phyloP scores from a whole-genome alignment of 1,140 invertebrate genomes.

The Drosophila takahashii region DNA sequence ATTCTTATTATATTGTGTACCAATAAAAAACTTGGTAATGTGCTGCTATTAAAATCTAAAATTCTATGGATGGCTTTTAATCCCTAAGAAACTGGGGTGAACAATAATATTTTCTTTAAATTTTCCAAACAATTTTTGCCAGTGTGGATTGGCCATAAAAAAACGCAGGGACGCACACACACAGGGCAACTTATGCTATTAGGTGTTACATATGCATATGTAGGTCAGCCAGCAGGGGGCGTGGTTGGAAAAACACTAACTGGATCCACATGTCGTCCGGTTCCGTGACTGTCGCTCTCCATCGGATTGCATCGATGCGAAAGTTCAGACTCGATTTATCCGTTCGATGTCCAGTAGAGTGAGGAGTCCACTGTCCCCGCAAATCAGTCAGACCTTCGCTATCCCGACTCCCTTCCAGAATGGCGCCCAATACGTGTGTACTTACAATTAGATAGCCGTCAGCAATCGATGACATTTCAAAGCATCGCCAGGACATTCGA shows the following conservation, averaged over 20 bases:
- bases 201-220: conserved; percentile 72
- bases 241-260: conserved; percentile 47
- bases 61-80: too few relatives aligned
- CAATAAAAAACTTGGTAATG: too few relatives aligned
- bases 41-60: too few relatives aligned
- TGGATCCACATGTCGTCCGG: conserved; percentile 69
- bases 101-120: too few relatives aligned
- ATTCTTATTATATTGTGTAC: too few relatives aligned
- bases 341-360: conserved; percentile 14
- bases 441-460: conserved; percentile 78
- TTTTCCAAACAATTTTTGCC: neutral
- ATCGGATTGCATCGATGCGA: conserved; percentile 42
- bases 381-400: conserved; percentile 63
- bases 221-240: conserved; percentile 60
- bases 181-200: conserved; percentile 31
- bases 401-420: conserved; percentile 12
- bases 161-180: conserved; percentile 20
- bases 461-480: conserved; percentile 67
- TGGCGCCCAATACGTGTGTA: conserved; percentile 55
- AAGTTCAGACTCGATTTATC: conserved; percentile 34
- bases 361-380: neutral
- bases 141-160: conserved; percentile 25
- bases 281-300: conserved; percentile 55
- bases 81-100: too few relatives aligned
- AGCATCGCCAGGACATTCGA: conserved; percentile 16